phyloP scores from a whole-genome alignment of 2,888 invertebrate genomes.

The Tanypteryx hageni region DNA sequence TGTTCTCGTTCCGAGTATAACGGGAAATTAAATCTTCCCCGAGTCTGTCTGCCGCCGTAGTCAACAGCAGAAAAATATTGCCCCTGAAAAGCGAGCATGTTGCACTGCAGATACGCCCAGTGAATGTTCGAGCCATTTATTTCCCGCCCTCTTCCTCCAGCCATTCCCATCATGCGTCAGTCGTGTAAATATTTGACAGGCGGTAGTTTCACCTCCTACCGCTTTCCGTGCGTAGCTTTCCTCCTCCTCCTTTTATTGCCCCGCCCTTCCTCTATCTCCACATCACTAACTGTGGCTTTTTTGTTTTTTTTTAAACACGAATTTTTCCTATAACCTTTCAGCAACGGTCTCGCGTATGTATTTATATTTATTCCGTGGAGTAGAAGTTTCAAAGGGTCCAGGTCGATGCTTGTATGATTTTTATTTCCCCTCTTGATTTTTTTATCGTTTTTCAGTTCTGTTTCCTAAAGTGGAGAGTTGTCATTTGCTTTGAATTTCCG shows the following conservation, averaged over 20 bases:
- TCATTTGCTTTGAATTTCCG: too few relatives aligned
- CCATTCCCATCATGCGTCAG: neutral
- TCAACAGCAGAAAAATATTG: constrained; percentile 4
- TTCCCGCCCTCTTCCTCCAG: neutral
- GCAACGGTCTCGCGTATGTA: neutral
- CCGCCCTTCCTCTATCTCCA: neutral
- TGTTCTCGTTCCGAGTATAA: neutral
- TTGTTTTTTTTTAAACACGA: neutral
- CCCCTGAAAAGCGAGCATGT: constrained; percentile 20
- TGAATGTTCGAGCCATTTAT: neutral
- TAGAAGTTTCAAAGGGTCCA: too few relatives aligned
- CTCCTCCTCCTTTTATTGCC: neutral
- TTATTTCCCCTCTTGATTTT: too few relatives aligned
- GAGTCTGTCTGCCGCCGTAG: constrained; percentile 12
- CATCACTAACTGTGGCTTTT: neutral
- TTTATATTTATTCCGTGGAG: too few relatives aligned
- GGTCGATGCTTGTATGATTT: too few relatives aligned
- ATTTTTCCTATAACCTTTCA: neutral
- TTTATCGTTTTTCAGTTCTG: too few relatives aligned
- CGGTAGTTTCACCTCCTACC: neutral
- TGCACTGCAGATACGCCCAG: neutral
- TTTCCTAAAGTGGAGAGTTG: too few relatives aligned
- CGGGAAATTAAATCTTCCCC: neutral
- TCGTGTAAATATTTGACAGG: constrained; percentile 5
- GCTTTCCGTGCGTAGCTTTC: neutral